Evolutionary conservation across 2,888 invertebrate genomes (phyloP), one percentile per base, ranked within the genome.

Genomic region (Disparrhopalites patrizii): DNA sequence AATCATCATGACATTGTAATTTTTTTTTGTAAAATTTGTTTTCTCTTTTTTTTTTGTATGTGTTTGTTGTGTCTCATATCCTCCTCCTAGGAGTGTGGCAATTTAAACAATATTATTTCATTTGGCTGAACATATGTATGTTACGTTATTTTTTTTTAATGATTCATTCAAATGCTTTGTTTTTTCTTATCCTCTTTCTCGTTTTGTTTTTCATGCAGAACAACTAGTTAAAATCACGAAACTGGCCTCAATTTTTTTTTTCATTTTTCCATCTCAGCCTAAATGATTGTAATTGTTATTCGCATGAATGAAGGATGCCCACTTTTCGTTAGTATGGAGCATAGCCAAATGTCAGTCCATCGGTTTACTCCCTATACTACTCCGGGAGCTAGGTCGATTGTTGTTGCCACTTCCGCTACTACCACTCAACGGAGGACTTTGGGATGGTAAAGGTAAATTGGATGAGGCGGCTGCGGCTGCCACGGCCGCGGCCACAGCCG

Each of bases 321-420:
- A 75, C 70, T 75, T 62, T 62, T 62, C 62, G 62, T 62, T 75
- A 23, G 71, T 73, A 62, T 75, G 75, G 62, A 75, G 73, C 70
- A 75, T 65, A 63, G 75, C 73, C 69, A 75, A 70, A 73, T 75
- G 75, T 75, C 75, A 75, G 73, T 75, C 75, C 68, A 72, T 72
- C 58, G 72, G 71, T 62, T 74, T 74, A 40, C 72, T 69, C 25
- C 71, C 72, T 40, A 67, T 68, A 33, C 73, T 73, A 65, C 73
- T 73, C 47, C 75, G 69, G 30, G 75, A 75, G 55, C 68, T 70
- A 63, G 75, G 75, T 66, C 75, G 69, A 70, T 73, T 73, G 68
- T 73, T 70, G 56, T 40, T 43, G 30, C 58, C 58, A 58, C 43
- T 43, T 50, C 70, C 69, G 65, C 69, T 68, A 23, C 57, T 68